Percentiles rank a stretch among this genome's conserved stretches.
These are phyloP conservation scores for Epinephelus awoara DNA, from an alignment of 2,797 vertebrate genomes.

Conservation along the genomic window DNA sequence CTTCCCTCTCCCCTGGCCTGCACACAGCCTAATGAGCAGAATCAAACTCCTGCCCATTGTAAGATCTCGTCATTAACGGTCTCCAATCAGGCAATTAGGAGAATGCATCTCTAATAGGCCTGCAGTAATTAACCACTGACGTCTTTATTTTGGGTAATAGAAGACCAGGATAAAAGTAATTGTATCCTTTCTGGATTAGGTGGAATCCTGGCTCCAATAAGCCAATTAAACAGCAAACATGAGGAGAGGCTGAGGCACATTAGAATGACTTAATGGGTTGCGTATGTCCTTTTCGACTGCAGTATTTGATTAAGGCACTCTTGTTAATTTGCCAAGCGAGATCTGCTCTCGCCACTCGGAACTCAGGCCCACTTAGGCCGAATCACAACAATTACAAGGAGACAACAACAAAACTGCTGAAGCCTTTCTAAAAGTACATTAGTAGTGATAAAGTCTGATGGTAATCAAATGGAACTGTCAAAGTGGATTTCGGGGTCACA, in stretches of 20 bases:
- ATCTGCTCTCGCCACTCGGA: conserved; percentile 62
- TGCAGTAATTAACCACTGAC: conserved; percentile 79
- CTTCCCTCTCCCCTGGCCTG: conserved; percentile 22
- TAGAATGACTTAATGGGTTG: conserved; percentile 74
- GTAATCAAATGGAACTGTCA: conserved; percentile 51
- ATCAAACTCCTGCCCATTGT: conserved; percentile 70
- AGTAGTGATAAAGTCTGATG: conserved; percentile 41
- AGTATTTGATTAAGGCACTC: conserved; percentile 82
- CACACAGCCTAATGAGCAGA: conserved; percentile 65
- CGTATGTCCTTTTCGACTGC: conserved; percentile 67
- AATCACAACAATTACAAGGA: conserved; percentile 62
- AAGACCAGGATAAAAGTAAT: conserved; percentile 73
- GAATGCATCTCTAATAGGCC: conserved; percentile 76
- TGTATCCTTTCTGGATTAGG: conserved; percentile 75
- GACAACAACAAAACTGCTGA: conserved; percentile 56
- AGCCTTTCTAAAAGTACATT: conserved; percentile 60
- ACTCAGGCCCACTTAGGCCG: conserved; percentile 57
- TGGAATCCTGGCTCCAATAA: conserved; percentile 73
- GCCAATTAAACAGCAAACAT: conserved; percentile 76
- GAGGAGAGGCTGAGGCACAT: conserved; percentile 71
- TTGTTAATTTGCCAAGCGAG: conserved; percentile 75
- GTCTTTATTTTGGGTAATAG: conserved; percentile 77
- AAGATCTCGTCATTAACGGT: conserved; percentile 72
- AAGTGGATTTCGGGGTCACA: conserved; percentile 41
- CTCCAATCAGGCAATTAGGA: conserved; percentile 80